Conservation (phyloP, 2,797 vertebrate species). For the Pseudocheirus occidentalis region DNA sequence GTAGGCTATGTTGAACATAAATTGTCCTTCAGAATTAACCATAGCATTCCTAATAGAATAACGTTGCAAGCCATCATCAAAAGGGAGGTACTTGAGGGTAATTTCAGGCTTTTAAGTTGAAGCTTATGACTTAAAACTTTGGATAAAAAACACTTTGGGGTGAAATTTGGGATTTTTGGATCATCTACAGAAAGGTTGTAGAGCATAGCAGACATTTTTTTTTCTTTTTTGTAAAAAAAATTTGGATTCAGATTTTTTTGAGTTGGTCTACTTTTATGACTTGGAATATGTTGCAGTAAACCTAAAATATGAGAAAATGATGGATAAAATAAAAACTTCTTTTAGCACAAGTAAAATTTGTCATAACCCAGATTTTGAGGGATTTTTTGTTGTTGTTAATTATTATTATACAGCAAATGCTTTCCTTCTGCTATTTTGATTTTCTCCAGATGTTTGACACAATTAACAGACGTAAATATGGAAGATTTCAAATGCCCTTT, state of each 20-base stretch:
- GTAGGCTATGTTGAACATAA: not conserved
- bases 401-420: constrained; percentile 23
- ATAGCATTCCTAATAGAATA: not conserved
- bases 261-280: not conserved
- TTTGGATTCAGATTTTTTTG: not conserved
- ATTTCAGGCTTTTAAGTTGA: not conserved
- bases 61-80: not conserved
- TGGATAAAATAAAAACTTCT: not conserved
- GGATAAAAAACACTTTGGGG: not conserved
- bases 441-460: constrained; percentile 87
- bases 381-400: not conserved
- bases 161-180: not conserved
- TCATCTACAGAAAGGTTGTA: not conserved
- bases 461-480: constrained; percentile 89
- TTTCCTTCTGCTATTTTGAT: constrained; percentile 45
- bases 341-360: not conserved
- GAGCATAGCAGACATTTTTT: not conserved
- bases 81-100: not conserved
- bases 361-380: not conserved
- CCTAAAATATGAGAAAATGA: constrained; percentile 14
- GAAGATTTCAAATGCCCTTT: constrained; percentile 92
- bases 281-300: not conserved
- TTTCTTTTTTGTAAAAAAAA: not conserved
- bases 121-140: not conserved
- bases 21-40: not conserved